Evolutionary conservation across 2,797 vertebrate genomes (phyloP).

Genomic region (Coccyzus lansbergi): DNA sequence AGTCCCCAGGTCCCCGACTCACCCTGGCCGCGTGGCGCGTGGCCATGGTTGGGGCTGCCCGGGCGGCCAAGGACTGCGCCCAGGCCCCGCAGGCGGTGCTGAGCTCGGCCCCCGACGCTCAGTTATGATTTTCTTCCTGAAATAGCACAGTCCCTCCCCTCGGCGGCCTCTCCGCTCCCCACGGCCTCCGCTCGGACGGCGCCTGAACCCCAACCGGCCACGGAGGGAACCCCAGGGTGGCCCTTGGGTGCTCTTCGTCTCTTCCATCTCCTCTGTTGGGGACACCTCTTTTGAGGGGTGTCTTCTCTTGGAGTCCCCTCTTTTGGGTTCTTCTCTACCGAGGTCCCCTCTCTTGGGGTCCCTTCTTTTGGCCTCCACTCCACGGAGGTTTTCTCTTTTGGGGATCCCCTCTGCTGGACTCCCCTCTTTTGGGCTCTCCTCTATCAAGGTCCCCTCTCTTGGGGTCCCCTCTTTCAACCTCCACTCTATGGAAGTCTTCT

Average conservation of each 20-base stretch:
- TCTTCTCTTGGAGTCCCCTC: too few relatives aligned
- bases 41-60: background rate
- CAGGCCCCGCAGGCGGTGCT: background rate
- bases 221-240: rapidly evolving
- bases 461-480: too few relatives aligned
- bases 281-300: background rate
- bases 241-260: too few relatives aligned
- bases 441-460: background rate
- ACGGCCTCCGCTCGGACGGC: too few relatives aligned
- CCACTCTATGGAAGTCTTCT: too few relatives aligned
- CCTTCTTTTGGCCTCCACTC: too few relatives aligned
- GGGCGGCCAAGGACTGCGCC: background rate
- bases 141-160: background rate
- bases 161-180: background rate
- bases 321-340: too few relatives aligned
- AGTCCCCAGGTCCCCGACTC: background rate
- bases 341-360: too few relatives aligned
- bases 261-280: too few relatives aligned
- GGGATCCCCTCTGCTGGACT: too few relatives aligned
- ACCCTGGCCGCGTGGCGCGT: background rate
- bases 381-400: too few relatives aligned
- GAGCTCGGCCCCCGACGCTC: background rate
- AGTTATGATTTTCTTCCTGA: background rate
- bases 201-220: background rate
- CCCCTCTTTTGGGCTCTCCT: too few relatives aligned